Evolutionary conservation across 2,797 vertebrate genomes (phyloP).

Genomic region (Girardinus metallicus): DNA sequence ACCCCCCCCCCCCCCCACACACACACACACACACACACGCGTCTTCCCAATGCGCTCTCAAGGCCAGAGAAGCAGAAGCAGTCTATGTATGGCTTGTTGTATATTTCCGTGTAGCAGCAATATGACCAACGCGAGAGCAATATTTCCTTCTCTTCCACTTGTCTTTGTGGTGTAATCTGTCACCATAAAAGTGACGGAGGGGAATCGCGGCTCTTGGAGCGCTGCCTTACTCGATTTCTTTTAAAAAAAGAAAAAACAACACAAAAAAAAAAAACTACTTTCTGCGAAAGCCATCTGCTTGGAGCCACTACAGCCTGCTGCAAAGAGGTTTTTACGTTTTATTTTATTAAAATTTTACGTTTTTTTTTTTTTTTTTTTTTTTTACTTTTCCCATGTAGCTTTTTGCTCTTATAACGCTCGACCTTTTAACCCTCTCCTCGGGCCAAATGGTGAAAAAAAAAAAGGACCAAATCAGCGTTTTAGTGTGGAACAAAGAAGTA

Average conservation of each 20-base stretch:
- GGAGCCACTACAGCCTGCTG: constrained; percentile 35
- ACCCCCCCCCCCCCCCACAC: too few relatives aligned
- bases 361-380: not conserved
- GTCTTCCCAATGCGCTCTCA: constrained; percentile 39
- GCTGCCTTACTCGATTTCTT: constrained; percentile 64
- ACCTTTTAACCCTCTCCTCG: constrained; percentile 75
- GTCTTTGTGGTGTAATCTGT: constrained; percentile 80
- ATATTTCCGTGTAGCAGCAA: constrained; percentile 64
- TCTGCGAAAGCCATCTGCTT: constrained; percentile 68
- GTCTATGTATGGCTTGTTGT: constrained; percentile 43
- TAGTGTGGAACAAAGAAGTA: constrained; percentile 87
- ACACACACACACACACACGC: too few relatives aligned
- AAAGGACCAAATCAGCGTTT: constrained; percentile 86
- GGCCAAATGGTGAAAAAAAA: constrained; percentile 65
- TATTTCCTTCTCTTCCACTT: constrained; percentile 78
- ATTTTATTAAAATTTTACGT: constrained; percentile 31
- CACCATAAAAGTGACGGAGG: constrained; percentile 76
- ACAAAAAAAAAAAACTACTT: constrained; percentile 53
- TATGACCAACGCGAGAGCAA: constrained; percentile 70
- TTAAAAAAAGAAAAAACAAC: too few relatives aligned
- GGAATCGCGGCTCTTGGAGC: constrained; percentile 74
- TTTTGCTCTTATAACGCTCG: constrained; percentile 26
- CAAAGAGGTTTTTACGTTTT: constrained; percentile 34
- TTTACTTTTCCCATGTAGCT: constrained; percentile 2
- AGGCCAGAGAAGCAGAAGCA: constrained; percentile 32